phyloP scores from a whole-genome alignment of 2,888 invertebrate species.

The Chorisops tibialis region DNA sequence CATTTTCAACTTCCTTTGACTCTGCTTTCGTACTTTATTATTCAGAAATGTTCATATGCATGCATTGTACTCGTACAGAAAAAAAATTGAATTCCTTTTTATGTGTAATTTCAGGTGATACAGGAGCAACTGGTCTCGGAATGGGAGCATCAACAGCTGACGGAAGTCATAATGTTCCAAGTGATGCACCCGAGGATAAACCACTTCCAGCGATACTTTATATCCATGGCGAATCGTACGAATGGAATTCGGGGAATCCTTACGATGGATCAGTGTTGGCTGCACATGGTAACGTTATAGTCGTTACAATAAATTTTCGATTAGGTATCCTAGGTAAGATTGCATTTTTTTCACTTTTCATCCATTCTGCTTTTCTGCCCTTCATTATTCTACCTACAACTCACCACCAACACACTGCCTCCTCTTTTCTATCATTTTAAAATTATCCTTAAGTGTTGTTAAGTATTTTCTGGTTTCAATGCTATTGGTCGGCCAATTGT shows the following conservation, averaged over 20 bases:
- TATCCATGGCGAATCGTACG: slow-evolving; percentile 92
- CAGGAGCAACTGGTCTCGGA: slow-evolving; percentile 5
- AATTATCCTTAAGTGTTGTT: too few relatives aligned
- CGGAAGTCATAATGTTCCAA: slow-evolving; percentile 1
- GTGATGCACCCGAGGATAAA: slow-evolving; percentile 39
- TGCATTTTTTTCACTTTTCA: too few relatives aligned
- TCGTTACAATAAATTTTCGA: slow-evolving; percentile 88
- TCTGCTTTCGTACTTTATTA: too few relatives aligned
- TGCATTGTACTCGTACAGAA: too few relatives aligned
- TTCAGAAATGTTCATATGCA: too few relatives aligned
- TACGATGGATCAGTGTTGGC: slow-evolving; percentile 96
- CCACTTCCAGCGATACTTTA: slow-evolving; percentile 80
- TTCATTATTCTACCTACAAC: too few relatives aligned
- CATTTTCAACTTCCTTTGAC: too few relatives aligned
- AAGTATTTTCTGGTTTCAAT: too few relatives aligned
- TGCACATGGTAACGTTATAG: slow-evolving; percentile 83
- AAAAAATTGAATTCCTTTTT: slow-evolving; percentile 5
- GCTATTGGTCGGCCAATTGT: too few relatives aligned
- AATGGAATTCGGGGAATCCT: slow-evolving; percentile 95
- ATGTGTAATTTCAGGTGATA: slow-evolving; percentile 29
- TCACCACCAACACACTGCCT: too few relatives aligned
- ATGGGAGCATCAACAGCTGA: slow-evolving; percentile 15
- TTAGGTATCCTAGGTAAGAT: slow-evolving; percentile 78
- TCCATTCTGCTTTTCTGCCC: too few relatives aligned
- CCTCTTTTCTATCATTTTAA: too few relatives aligned